Evolutionary conservation across 2,113 vertebrate species (phyloP).

Genomic region (Antigone vipio): DNA sequence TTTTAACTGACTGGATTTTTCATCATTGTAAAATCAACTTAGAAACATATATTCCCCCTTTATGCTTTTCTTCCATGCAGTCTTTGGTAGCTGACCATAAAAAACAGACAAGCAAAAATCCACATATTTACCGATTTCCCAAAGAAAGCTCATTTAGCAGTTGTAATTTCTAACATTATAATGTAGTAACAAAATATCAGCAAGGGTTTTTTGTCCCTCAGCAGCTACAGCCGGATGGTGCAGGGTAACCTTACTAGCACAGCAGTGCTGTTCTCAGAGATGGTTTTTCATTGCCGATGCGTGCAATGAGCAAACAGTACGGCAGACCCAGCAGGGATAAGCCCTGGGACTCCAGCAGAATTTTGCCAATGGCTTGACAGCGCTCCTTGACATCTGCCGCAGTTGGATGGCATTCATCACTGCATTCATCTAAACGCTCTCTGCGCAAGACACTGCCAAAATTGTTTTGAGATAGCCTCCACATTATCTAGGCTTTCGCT

Average conservation of each 20-base stretch:
- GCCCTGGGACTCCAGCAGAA: neutral
- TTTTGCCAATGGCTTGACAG: neutral
- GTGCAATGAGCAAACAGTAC: rapidly evolving
- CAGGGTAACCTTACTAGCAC: neutral
- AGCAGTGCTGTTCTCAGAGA: neutral
- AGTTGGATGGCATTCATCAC: neutral
- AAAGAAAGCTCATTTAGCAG: neutral
- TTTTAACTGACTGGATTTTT: neutral
- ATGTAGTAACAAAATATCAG: neutral
- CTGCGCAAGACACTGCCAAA: neutral
- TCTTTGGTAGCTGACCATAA: neutral
- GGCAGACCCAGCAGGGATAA: neutral
- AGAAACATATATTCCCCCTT: neutral
- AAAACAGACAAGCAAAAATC: neutral
- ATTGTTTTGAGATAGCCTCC: neutral
- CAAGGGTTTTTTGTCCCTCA: neutral
- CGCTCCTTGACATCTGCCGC: neutral
- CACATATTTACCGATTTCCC: neutral
- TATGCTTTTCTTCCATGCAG: neutral
- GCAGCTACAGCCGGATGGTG: neutral
- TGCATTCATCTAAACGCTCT: rapidly evolving
- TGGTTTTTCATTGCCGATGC: too few species aligned
- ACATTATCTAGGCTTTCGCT: rapidly evolving
- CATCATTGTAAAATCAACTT: neutral
- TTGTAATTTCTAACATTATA: neutral